Evolutionary conservation across 2,797 vertebrate genomes (phyloP).

Genomic region (Pantherophis alleghaniensis): DNA sequence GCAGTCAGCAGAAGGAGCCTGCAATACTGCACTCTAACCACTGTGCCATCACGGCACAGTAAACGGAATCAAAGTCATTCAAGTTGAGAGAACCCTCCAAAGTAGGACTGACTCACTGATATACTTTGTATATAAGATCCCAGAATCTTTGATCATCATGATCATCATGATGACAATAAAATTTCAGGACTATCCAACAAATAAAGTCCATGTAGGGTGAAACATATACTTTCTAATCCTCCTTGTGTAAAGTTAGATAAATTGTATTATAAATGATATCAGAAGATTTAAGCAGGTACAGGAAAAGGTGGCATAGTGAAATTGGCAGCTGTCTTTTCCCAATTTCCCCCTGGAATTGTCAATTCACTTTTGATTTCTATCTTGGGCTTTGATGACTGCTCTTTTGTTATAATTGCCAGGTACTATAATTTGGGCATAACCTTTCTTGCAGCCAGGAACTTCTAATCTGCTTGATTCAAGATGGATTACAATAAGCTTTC

Average conservation of each 20-base stretch:
- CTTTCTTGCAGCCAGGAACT: not conserved
- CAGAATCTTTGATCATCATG: not conserved
- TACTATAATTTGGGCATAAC: not conserved
- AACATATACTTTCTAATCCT: not conserved
- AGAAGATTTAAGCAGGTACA: not conserved
- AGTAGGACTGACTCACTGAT: not conserved
- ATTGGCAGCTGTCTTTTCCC: not conserved
- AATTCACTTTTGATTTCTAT: not conserved
- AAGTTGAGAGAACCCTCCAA: not conserved
- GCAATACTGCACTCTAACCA: too few relatives aligned
- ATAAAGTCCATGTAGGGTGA: not conserved
- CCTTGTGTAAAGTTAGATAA: not conserved
- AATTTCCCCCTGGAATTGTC: not conserved
- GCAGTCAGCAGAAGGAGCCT: too few relatives aligned
- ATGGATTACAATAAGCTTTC: not conserved
- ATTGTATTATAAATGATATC: not conserved
- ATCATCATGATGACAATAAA: not conserved
- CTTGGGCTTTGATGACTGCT: not conserved
- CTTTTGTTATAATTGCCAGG: not conserved
- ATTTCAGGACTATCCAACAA: not conserved
- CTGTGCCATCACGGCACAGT: rapidly evolving
- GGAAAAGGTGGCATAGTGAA: not conserved
- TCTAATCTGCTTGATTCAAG: not conserved
- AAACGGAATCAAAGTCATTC: not conserved
- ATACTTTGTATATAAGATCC: not conserved